A percentile compares a stretch with the other conserved stretches of the same genome.
These are phyloP conservation scores for Frankliniella intonsa DNA, from an alignment of 2,888 invertebrate genomes.

Conservation along the genomic window DNA sequence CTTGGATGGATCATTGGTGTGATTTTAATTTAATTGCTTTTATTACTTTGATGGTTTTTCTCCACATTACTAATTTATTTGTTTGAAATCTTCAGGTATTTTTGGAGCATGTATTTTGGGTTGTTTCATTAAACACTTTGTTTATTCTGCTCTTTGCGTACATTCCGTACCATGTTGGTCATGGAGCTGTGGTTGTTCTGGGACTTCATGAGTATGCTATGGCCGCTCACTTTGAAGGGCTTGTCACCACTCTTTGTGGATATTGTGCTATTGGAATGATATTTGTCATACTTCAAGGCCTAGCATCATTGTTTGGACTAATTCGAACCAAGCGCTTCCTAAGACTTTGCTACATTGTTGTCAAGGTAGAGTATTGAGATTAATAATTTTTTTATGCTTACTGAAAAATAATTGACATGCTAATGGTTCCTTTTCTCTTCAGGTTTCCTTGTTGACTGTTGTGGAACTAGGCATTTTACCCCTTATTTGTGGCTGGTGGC, in stretches of 20 bases:
- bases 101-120: slow-evolving; percentile 98
- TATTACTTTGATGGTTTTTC: too few species aligned
- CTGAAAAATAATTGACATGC: not conserved
- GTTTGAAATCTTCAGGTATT: slow-evolving; percentile 77
- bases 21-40: not conserved
- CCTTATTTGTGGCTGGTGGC: slow-evolving; percentile 97
- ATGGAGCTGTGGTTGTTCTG: slow-evolving; percentile 69
- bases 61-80: not conserved
- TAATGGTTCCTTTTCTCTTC: slow-evolving; percentile 44
- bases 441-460: slow-evolving; percentile 90
- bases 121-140: slow-evolving; percentile 91
- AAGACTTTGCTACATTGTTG: slow-evolving; percentile 87
- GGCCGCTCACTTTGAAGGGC: slow-evolving; percentile 81
- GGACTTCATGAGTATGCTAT: slow-evolving; percentile 62
- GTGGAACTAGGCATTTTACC: slow-evolving; percentile 97
- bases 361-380: slow-evolving; percentile 49
- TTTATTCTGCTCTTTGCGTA: slow-evolving; percentile 97
- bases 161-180: slow-evolving; percentile 92
- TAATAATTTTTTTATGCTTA: slow-evolving; percentile 5
- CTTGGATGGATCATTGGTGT: slow-evolving; percentile 80
- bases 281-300: slow-evolving; percentile 76
- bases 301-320: slow-evolving; percentile 75
- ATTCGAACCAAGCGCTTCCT: slow-evolving; percentile 76
- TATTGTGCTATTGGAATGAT: slow-evolving; percentile 82
- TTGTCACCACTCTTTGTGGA: slow-evolving; percentile 87